Conservation (phyloP, 2,888 invertebrate genomes). For the Onthophagus sagittarius region DNA sequence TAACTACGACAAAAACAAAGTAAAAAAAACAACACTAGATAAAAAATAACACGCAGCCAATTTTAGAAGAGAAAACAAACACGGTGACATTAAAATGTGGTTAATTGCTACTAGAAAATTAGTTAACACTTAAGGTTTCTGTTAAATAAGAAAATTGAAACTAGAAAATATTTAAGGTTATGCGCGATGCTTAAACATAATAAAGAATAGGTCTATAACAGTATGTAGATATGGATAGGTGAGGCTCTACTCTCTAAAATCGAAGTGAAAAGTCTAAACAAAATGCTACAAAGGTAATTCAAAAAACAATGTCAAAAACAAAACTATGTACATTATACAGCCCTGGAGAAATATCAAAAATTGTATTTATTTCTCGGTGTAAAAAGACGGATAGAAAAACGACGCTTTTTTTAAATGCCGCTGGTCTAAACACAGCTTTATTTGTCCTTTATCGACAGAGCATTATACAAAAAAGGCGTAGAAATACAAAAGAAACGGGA, state of each 20-base stretch:
- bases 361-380: slow-evolving; percentile 36
- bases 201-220: background rate
- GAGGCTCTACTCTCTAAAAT: background rate
- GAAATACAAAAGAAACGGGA: background rate
- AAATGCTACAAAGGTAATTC: background rate
- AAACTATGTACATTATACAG: slow-evolving; percentile 42
- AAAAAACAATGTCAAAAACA: slow-evolving; percentile 30
- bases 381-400: slow-evolving; percentile 17
- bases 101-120: slow-evolving; percentile 15
- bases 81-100: background rate
- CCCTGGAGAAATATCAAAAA: slow-evolving; percentile 41
- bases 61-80: background rate
- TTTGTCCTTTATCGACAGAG: background rate
- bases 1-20: background rate
- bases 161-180: background rate
- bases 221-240: background rate
- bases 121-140: background rate
- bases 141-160: background rate
- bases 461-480: slow-evolving; percentile 3
- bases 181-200: background rate
- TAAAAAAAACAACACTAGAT: background rate
- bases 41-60: background rate
- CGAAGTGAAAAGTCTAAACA: background rate
- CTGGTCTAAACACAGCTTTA: slow-evolving; percentile 30
- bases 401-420: slow-evolving; percentile 23